These are phyloP conservation scores for Trichogramma pretiosum DNA, from an alignment of 1,140 invertebrate genomes.

Conservation along the genomic window DNA sequence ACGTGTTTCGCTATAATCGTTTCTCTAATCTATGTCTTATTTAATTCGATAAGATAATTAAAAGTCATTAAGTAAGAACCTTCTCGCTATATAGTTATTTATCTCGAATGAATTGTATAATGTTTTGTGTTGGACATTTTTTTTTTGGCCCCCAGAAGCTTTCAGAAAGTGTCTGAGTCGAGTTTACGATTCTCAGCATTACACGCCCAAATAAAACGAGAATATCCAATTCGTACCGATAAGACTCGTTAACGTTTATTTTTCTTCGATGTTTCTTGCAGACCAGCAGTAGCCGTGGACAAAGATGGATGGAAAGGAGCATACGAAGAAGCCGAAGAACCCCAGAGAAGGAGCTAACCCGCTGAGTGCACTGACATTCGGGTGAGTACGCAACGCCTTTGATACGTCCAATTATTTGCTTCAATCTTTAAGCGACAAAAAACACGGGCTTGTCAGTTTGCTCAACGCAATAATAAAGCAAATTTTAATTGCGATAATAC, in stretches of 20 bases:
- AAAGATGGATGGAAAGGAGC: slow-evolving; percentile 43
- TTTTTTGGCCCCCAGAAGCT: background rate
- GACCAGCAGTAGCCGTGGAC: slow-evolving; percentile 2
- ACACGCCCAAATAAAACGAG: background rate
- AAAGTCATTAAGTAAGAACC: too few relatives aligned
- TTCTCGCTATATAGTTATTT: background rate
- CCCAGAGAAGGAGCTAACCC: slow-evolving; percentile 48
- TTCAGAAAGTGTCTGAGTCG: background rate
- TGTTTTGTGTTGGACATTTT: background rate
- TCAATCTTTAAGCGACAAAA: background rate
- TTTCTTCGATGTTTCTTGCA: slow-evolving; percentile 3
- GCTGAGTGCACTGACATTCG: slow-evolving; percentile 47
- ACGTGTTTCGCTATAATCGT: too few relatives aligned
- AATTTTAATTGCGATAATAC: too few relatives aligned
- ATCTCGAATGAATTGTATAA: background rate
- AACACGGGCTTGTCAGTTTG: background rate
- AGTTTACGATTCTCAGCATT: background rate
- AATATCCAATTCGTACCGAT: background rate
- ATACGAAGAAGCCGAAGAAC: slow-evolving; percentile 42
- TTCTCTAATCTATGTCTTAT: too few relatives aligned
- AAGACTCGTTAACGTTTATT: too few relatives aligned
- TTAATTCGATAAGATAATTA: too few relatives aligned
- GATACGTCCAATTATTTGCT: too few relatives aligned
- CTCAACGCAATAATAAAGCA: too few relatives aligned
- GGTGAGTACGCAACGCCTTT: too few relatives aligned